Percentiles rank a stretch among this genome's conserved stretches.
These are phyloP conservation scores for Lethrus apterus DNA, from an alignment of 1,140 invertebrate genomes.

Conservation along the genomic window DNA sequence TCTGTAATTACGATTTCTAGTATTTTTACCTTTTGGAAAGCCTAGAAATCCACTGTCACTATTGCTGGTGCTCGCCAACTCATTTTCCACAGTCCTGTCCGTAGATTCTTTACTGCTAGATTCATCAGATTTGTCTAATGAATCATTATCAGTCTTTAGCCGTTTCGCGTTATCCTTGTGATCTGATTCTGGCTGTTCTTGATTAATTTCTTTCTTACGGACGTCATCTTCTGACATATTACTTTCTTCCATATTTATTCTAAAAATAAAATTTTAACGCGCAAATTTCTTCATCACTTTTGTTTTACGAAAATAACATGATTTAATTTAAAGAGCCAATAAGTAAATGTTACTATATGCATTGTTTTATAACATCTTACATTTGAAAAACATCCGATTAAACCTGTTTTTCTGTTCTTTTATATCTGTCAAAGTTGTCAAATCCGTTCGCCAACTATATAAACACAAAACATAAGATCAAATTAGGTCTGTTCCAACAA, in stretches of 20 bases:
- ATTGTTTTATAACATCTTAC: conserved; percentile 1
- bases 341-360: not conserved
- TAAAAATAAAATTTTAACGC: conserved; percentile 27
- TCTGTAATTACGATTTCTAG: conserved; percentile 24
- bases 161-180: conserved; percentile 31
- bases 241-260: conserved; percentile 33
- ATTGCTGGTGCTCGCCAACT: conserved; percentile 23
- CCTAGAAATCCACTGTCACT: conserved; percentile 25
- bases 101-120: conserved; percentile 14
- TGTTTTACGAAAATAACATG: not conserved
- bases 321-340: not conserved
- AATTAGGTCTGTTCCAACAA: too few species aligned
- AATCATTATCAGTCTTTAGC: conserved; percentile 27
- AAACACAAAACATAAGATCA: too few species aligned
- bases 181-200: not conserved
- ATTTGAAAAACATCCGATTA: conserved; percentile 7
- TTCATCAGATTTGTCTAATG: conserved; percentile 19
- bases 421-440: conserved; percentile 8
- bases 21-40: conserved; percentile 19
- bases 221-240: conserved; percentile 27
- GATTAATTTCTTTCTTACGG: not conserved
- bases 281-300: too few species aligned
- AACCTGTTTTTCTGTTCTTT: conserved; percentile 3
- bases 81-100: not conserved
- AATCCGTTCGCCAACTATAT: too few species aligned